Base-by-base conservation (phyloP, 2,888 invertebrate genomes). In the Drosophila subsilvestris region DNA sequence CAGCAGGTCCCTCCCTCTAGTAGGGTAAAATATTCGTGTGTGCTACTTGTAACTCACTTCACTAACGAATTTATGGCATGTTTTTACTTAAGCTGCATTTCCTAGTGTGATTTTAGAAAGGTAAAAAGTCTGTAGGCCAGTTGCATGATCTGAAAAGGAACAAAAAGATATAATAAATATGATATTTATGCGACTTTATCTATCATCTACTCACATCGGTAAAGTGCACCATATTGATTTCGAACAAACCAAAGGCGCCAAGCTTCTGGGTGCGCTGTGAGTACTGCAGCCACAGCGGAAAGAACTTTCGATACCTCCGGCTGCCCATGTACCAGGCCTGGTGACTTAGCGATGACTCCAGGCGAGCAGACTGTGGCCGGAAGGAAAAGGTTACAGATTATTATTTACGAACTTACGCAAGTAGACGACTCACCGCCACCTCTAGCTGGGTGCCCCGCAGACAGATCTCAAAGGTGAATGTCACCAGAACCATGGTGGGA, bases 171-270 rank as follows among this genome's bases (percentile, higher is more conserved):
- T 3, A 7, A 17, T 1, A 25, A 3, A 25, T 5, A 25, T n/a
- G 0, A 20, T 12, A 2, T 1, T 12, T 1, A n/a, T 20, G 20
- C 4, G 0, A 0, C 3, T 27, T 12, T 7, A 32, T 2, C 4
- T 0, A 54, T 12, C 5, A 32, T 2, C 4, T 0, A 54, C 86
- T 75, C 3, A 88, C 83, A n/a, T 83, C 70, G 0, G 75, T 22
- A 18, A 83, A 83, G 55, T 88, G 83, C 54, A 49, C 48, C 88
- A 83, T 86, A 25, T 83, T 86, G 12, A 83, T 48, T 10, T 75
- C 59, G n/a, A 74, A 51, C 1, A 83, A 25, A 0, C 80, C 80
- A 4, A 56, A 83, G 12, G 75, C 83, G 2, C 51, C 69, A 0
- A 83, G 10, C 12, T 69, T 71, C 17, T 63, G 63, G 7, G 65